phyloP scores from a whole-genome alignment of 2,888 invertebrate species.

The Pristionchus maxplancki region DNA sequence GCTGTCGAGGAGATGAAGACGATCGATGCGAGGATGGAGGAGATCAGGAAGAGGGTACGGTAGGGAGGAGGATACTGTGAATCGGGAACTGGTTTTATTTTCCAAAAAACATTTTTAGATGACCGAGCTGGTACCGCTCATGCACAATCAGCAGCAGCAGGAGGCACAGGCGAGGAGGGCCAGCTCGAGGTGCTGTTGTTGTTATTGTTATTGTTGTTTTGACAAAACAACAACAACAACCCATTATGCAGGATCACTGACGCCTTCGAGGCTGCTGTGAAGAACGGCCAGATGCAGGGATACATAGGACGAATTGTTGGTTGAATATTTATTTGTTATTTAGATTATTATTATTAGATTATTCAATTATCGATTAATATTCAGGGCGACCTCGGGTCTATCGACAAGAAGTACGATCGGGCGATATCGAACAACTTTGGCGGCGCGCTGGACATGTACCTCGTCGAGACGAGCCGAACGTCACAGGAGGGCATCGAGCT shows the following conservation, averaged over 20 bases:
- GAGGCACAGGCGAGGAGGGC: background rate
- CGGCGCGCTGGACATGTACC: conserved; percentile 88
- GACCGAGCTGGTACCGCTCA: background rate
- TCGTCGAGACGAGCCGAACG: conserved; percentile 90
- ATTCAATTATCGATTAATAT: background rate
- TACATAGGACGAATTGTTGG: conserved; percentile 89
- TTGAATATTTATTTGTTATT: background rate
- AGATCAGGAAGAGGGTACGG: conserved; percentile 36
- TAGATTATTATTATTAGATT: too few relatives aligned
- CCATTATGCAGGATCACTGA: conserved; percentile 81
- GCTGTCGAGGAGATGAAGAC: background rate
- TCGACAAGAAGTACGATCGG: conserved; percentile 92
- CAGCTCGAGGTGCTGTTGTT: background rate
- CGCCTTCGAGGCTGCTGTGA: conserved; percentile 88
- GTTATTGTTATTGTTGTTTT: background rate
- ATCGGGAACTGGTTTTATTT: background rate
- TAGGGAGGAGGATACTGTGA: background rate
- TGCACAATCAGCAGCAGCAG: conserved; percentile 80
- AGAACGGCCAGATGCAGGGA: conserved; percentile 87
- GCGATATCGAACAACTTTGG: conserved; percentile 94
- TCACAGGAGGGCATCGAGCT: conserved; percentile 87
- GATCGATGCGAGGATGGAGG: background rate
- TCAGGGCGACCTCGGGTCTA: conserved; percentile 94
- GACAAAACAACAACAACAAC: background rate
- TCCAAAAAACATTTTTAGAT: background rate